These are phyloP conservation scores for Phylloscopus trochiloides DNA, from an alignment of 2,113 vertebrate species.

Conservation along the genomic window DNA sequence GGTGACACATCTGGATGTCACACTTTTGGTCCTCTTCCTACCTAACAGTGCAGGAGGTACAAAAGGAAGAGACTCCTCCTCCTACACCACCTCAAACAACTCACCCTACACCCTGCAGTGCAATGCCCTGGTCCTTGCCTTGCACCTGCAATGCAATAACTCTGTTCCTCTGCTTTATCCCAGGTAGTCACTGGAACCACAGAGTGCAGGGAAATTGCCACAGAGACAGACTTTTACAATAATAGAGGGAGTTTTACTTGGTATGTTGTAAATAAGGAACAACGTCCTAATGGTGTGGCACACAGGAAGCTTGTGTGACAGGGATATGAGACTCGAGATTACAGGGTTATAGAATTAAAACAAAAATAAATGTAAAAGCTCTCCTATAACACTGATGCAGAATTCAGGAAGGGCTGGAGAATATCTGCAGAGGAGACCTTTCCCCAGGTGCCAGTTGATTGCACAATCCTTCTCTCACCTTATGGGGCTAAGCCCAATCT, in stretches of 20 bases:
- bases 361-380: background rate
- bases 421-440: background rate
- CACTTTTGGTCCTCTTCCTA: background rate
- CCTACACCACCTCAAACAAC: background rate
- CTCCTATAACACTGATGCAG: background rate
- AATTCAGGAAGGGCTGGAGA: background rate
- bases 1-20: background rate
- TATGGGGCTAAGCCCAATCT: background rate
- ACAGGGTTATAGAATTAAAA: background rate
- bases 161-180: background rate
- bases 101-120: background rate
- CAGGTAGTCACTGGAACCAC: background rate
- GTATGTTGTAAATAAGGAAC: background rate
- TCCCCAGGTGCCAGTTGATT: background rate
- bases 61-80: background rate
- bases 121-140: background rate
- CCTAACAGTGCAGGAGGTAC: background rate
- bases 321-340: background rate
- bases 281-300: rapidly evolving
- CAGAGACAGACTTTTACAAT: background rate
- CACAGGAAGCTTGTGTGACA: background rate
- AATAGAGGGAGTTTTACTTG: background rate
- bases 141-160: background rate
- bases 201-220: background rate
- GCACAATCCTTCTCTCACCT: background rate